Conservation (phyloP, 2,797 vertebrate species). For the Sardinella longiceps region DNA sequence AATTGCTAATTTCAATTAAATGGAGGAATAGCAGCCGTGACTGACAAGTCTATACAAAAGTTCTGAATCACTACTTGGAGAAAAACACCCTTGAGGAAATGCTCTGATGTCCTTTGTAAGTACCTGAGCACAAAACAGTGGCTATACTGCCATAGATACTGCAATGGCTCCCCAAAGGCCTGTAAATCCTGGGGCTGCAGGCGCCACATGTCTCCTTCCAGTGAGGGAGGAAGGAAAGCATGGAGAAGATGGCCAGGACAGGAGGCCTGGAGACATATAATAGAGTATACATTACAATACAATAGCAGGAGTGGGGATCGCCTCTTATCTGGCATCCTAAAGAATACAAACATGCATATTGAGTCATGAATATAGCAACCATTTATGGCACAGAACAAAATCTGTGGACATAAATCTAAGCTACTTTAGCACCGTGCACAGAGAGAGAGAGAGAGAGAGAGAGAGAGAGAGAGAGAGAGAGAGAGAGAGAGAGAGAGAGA, state of each 20-base stretch:
- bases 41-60: neutral
- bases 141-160: neutral
- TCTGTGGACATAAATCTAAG: slow-evolving; percentile 1
- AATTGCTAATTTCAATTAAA: neutral
- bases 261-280: too few relatives aligned
- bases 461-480: too few relatives aligned
- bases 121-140: neutral
- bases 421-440: slow-evolving; percentile 38
- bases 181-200: neutral
- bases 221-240: neutral
- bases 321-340: too few relatives aligned
- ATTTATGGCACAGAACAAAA: neutral
- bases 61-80: neutral
- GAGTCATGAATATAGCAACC: too few relatives aligned
- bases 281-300: too few relatives aligned
- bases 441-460: too few relatives aligned
- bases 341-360: too few relatives aligned
- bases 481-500: too few relatives aligned
- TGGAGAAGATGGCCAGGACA: too few relatives aligned
- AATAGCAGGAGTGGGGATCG: too few relatives aligned
- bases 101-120: neutral
- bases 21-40: neutral
- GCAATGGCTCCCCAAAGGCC: neutral
- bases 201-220: neutral
- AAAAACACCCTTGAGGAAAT: neutral